Conservation (phyloP, 2,797 vertebrate genomes). For the Valencia hispanica region DNA sequence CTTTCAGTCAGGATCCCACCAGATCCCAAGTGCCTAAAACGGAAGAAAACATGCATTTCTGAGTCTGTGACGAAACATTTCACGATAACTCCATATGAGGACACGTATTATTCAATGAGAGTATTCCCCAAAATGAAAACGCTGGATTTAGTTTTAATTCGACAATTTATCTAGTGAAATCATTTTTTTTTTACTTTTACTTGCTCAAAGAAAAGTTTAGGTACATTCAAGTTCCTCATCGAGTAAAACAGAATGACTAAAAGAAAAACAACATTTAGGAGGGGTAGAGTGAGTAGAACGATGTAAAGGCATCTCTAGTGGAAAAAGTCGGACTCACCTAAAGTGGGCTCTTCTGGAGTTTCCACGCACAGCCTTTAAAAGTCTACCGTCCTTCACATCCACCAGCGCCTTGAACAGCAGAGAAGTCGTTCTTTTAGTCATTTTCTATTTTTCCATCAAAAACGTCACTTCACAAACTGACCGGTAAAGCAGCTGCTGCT, state of each 20-base stretch:
- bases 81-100: not conserved
- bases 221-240: not conserved
- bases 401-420: constrained; percentile 49
- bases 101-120: not conserved
- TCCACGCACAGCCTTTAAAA: constrained; percentile 26
- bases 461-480: fast-evolving
- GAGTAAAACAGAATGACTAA: not conserved
- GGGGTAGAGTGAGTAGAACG: not conserved
- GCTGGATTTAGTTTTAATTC: not conserved
- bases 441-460: not conserved
- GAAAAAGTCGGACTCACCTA: constrained; percentile 56
- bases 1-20: constrained; percentile 50
- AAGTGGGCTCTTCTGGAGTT: constrained; percentile 24
- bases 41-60: not conserved
- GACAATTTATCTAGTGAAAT: not conserved
- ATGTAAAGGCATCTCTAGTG: not conserved
- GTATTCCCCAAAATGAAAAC: not conserved
- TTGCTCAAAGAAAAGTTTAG: not conserved
- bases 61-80: not conserved
- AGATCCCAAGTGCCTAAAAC: constrained; percentile 49
- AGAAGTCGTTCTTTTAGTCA: constrained; percentile 45
- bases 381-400: constrained; percentile 40
- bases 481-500: not conserved
- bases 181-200: not conserved
- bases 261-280: not conserved